Base-by-base conservation (phyloP, 2,113 vertebrate genomes). In the Prietella phreatophila region DNA sequence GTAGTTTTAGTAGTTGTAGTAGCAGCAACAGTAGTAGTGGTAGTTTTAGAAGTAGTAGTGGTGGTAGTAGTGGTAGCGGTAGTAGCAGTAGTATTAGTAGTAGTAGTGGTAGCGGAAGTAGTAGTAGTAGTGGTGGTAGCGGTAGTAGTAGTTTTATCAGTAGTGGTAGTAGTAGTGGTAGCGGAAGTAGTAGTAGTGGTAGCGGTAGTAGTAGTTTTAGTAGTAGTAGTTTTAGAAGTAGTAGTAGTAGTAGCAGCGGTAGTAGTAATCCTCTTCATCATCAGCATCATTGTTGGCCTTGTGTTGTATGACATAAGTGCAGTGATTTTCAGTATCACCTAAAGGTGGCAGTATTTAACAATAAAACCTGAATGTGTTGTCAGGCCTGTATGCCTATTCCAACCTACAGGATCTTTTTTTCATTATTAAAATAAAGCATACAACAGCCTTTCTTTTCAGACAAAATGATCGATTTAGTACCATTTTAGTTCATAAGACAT, bases 321-420 rank as follows among this genome's bases (percentile, higher is more conserved):
- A 47, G n/a, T 61, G 47, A 69, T 69, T 58, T 78, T 61, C 7
- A 50, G 6, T 17, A 63, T 20, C 5, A 25, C 87, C 84, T 42
- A 42, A 65, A 71, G 87, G 47, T 88, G 87, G 63, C 75, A 86
- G 65, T 47, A 75, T 39, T 75, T 27, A 83, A 61, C 78, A 80
- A 79, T 58, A 67, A 69, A 73, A 14, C 6, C 17, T 73, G 2
- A 61, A 76, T 7, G 9, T 47, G 5, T 15, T 55, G 10, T 33
- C 39, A 36, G 19, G 42, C 80, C 67, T 85, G 6, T 39, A 7
- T 75, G 30, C n/a, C 19, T 27, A 17, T 20, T 83, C 39, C 14
- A 42, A 69, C 63, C n/a, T 82, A 33, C n/a, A 39, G 30, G 13
- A 69, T 55, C 42, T 76, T 7, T 86, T 86, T 86, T 36, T 47